These are phyloP conservation scores for Rhorus exstirpatorius DNA, from an alignment of 2,888 invertebrate species.

Conservation along the genomic window DNA sequence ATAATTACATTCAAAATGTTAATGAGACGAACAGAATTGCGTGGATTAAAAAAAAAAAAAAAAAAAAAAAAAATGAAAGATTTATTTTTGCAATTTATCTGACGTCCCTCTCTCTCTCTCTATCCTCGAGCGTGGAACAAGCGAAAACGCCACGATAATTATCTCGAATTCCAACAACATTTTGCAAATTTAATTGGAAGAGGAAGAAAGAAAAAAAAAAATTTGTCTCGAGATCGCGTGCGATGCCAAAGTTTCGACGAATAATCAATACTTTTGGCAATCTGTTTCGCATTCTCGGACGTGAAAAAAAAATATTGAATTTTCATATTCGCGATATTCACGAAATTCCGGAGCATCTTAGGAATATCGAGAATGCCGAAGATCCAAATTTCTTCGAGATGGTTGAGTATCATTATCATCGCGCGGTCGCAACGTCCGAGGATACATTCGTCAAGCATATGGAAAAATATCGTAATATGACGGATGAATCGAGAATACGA, in stretches of 20 bases:
- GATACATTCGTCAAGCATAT: slow-evolving; percentile 78
- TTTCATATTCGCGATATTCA: slow-evolving; percentile 37
- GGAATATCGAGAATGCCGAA: slow-evolving; percentile 81
- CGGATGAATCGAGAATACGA: slow-evolving; percentile 88
- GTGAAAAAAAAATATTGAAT: not conserved
- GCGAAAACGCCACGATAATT: slow-evolving; percentile 28
- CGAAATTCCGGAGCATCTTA: slow-evolving; percentile 85
- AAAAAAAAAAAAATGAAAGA: slow-evolving; percentile 18
- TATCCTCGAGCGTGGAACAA: slow-evolving; percentile 29
- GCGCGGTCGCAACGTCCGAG: slow-evolving; percentile 87
- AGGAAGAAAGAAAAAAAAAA: not conserved
- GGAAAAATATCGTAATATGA: slow-evolving; percentile 84
- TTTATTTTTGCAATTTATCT: not conserved
- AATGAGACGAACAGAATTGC: slow-evolving; percentile 59
- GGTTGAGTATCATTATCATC: slow-evolving; percentile 91
- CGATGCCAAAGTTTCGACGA: slow-evolving; percentile 30
- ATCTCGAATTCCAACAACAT: not conserved
- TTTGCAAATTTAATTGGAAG: not conserved
- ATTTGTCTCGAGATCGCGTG: not conserved
- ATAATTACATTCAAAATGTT: slow-evolving; percentile 55
- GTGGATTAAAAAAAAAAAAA: slow-evolving; percentile 44
- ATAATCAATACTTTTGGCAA: not conserved
- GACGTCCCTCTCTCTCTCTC: slow-evolving; percentile 3
- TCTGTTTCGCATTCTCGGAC: not conserved
- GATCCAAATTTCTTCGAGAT: slow-evolving; percentile 88